Base-by-base conservation (phyloP, 2,113 vertebrate genomes). In the Cyprinus carpio region DNA sequence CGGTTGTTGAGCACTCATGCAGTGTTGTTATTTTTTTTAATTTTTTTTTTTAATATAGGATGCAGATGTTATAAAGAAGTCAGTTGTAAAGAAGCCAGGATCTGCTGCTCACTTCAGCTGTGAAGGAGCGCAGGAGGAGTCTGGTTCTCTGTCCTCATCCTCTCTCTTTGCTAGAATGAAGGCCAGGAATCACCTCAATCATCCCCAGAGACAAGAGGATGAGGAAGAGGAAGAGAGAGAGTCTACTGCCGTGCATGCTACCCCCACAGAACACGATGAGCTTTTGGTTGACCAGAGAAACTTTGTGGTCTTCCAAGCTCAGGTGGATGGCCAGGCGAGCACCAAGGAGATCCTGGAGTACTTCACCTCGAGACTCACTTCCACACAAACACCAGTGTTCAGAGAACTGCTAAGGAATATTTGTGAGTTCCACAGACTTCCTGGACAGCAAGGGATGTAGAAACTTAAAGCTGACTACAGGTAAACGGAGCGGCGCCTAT, bases 291-390 rank as follows among this genome's bases (percentile, higher is more conserved):
- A 97, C 11, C 87, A 99, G 84, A 95, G 97, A 20, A 97, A 98
- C 92, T 99, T 99, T 84, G 90, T 99, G 25, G 97, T 98, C 0
- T 99, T 99, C 90, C 97, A 97, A 94, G 96, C 96, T 0, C 93
- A 71, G 0, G 91, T 93, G 51, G 96, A 98, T 0, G 98, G 98
- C 0, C 95, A 98, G 90, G 98, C 97, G 46, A 96, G 94, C 90
- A 99, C 98, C 0, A 92, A 72, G 86, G 98, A 99, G 64, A 88
- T 99, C 15, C 93, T 99, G 74, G 94, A 93, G 5, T 93, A 97
- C 23, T 99, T 99, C 18, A 97, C 96, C 80, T 92, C 95, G 12
- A 95, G 93, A 62, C 93, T 99, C 78, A 96, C 94, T 0, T 72
- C 89, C 0, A 79, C 94, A 0, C 97, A 98, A 89, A 96, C 97